Base-by-base conservation (phyloP, 2,797 vertebrate genomes). In the Melanotaenia trifasciata region DNA sequence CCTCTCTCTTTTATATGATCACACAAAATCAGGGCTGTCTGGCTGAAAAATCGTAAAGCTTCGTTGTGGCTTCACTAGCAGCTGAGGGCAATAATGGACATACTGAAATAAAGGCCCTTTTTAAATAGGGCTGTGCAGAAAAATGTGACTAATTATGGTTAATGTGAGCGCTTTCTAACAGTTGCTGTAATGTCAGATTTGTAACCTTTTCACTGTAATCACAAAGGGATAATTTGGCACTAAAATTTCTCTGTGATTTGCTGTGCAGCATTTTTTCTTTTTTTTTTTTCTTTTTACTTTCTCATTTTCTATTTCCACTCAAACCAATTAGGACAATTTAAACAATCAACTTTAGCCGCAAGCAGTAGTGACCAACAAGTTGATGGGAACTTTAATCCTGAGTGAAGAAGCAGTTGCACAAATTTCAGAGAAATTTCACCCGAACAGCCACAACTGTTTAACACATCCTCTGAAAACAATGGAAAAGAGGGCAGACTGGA, bases 1-100 rank as follows among this genome's bases (percentile, higher is more conserved):
- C 65, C 61, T 69, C 54, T 79, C 78, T 59, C 24, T 67, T 72
- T 79, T 76, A 69, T 81, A 70, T 32, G 26, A 85, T 84, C 64
- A 53, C 63, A 78, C 54, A 66, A 32, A 78, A 80, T 77, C 36
- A 58, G n/a, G 28, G 3, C 65, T 28, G 66, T 67, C 72, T 72
- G 80, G 76, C 64, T 62, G 8, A 36, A 56, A 47, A 59, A 67
- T 63, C 12, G 1, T 58, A 35, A 74, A 70, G 70, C 70, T 53
- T 78, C 57, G 35, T 30, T 8, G 35, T 10, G 0, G 54, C 56
- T 24, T 70, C 40, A 8, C 16, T 30, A 47, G 36, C 72, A 51
- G 33, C 58, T 33, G 30, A 38, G n/a, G 62, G 32, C 63, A 50
- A 20, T 50, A 70, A 71, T 51, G 61, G 68, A 43, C 45, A 40